These are phyloP conservation scores for Megalopta genalis DNA, from an alignment of 1,140 invertebrate genomes.

Conservation along the genomic window DNA sequence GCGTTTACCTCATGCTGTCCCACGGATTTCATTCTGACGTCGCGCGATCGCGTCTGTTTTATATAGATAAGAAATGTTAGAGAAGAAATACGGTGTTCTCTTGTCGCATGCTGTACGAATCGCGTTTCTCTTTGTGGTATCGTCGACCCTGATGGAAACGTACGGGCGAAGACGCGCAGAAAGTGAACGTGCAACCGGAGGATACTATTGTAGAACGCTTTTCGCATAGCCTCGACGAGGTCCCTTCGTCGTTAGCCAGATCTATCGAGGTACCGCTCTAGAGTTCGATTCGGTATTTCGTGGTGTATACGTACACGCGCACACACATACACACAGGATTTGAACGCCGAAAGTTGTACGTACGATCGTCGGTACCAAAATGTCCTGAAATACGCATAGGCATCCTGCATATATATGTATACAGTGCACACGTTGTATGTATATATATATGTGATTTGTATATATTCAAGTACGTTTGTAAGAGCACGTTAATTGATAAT, in stretches of 20 bases:
- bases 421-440: no score
- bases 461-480: conserved; percentile 65
- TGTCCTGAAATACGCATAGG: conserved; percentile 31
- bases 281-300: neutral
- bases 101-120: neutral
- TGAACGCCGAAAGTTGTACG: neutral
- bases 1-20: no score
- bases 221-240: neutral
- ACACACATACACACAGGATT: no score
- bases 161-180: neutral
- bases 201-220: neutral
- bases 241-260: neutral
- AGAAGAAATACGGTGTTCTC: neutral
- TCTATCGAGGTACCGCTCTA: neutral
- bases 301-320: neutral
- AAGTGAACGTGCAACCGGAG: neutral
- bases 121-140: neutral
- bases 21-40: no score
- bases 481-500: conserved; percentile 51
- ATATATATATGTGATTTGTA: conserved; percentile 51
- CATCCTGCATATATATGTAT: conserved; percentile 20
- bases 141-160: neutral
- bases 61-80: no score
- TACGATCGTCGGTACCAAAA: conserved; percentile 24
- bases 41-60: no score